A percentile compares a stretch with the other conserved stretches of the same genome.
These are phyloP conservation scores for silkworm (Bombyx mori) DNA, from an alignment of 1,140 invertebrate species.

Conservation along the genomic window DNA sequence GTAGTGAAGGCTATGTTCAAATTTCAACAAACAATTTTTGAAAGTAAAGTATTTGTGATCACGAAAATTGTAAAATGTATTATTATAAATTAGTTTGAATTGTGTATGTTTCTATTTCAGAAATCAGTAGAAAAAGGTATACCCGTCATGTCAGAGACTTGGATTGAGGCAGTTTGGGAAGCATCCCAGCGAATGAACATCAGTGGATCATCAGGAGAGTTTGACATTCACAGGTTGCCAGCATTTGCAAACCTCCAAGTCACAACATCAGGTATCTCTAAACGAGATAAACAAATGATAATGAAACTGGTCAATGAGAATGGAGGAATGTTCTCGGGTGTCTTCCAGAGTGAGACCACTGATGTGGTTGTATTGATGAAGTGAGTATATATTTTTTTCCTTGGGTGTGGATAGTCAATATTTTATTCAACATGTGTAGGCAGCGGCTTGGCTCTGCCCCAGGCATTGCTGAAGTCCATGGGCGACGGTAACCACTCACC, in stretches of 20 bases:
- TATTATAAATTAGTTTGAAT: too few relatives aligned
- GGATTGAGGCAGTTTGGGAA: conserved; percentile 87
- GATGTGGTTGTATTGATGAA: conserved; percentile 67
- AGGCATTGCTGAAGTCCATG: too few relatives aligned
- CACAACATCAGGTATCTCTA: conserved; percentile 82
- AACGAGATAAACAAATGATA: conserved; percentile 78
- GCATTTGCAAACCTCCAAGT: conserved; percentile 85
- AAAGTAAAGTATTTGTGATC: too few relatives aligned
- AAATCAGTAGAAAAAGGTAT: conserved; percentile 80
- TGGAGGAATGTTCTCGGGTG: conserved; percentile 76
- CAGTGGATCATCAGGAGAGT: conserved; percentile 75
- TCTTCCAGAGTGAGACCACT: conserved; percentile 70
- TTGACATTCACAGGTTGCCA: conserved; percentile 80
- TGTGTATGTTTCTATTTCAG: conserved; percentile 49
- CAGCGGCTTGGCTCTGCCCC: too few relatives aligned
- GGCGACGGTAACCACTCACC: too few relatives aligned
- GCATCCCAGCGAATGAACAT: conserved; percentile 75
- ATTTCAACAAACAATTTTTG: too few relatives aligned
- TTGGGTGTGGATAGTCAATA: neutral
- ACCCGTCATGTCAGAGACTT: conserved; percentile 83
- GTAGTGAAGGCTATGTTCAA: too few relatives aligned
- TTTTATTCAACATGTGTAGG: neutral
- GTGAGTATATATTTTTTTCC: conserved; percentile 46
- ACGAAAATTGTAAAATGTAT: too few relatives aligned
- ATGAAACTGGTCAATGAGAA: conserved; percentile 80